These are phyloP conservation scores for Zaprionus taronus DNA, from an alignment of 1,140 invertebrate species.

Conservation along the genomic window DNA sequence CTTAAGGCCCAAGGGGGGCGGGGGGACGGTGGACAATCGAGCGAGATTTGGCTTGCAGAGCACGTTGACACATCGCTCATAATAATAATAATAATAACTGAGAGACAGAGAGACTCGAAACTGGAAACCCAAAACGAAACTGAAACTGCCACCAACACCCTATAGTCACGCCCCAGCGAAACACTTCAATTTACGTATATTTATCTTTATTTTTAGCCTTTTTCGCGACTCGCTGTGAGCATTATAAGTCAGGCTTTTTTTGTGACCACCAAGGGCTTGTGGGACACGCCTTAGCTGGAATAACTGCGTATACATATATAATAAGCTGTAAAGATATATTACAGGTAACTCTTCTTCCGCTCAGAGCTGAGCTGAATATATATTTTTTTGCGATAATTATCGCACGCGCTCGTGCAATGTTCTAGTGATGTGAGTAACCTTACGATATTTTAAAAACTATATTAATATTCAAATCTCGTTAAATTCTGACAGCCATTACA, in stretches of 20 bases:
- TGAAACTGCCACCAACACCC: conserved; percentile 62
- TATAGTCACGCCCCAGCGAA: conserved; percentile 70
- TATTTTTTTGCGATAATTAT: conserved; percentile 44
- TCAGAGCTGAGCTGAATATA: conserved; percentile 53
- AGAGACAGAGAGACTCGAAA: conserved; percentile 47
- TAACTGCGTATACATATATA: conserved; percentile 20
- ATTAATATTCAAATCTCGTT: not conserved
- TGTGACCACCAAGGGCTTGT: conserved; percentile 47
- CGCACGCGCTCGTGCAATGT: not conserved
- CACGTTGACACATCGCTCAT: conserved; percentile 68
- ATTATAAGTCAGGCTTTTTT: conserved; percentile 57
- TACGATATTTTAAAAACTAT: not conserved
- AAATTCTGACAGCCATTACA: not conserved
- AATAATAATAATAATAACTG: conserved; percentile 60
- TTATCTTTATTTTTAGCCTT: conserved; percentile 59
- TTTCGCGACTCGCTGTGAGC: conserved; percentile 36
- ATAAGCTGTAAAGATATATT: conserved; percentile 33
- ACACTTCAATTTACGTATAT: conserved; percentile 62
- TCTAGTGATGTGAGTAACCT: not conserved
- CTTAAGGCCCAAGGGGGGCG: conserved; percentile 2
- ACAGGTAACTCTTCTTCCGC: conserved; percentile 22
- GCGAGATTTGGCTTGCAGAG: conserved; percentile 57
- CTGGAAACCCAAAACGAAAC: conserved; percentile 21
- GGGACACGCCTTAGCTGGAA: conserved; percentile 43
- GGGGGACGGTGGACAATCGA: conserved; percentile 29